These are phyloP conservation scores for Varanus komodoensis DNA, from an alignment of 2,113 vertebrate genomes.

Conservation along the genomic window DNA sequence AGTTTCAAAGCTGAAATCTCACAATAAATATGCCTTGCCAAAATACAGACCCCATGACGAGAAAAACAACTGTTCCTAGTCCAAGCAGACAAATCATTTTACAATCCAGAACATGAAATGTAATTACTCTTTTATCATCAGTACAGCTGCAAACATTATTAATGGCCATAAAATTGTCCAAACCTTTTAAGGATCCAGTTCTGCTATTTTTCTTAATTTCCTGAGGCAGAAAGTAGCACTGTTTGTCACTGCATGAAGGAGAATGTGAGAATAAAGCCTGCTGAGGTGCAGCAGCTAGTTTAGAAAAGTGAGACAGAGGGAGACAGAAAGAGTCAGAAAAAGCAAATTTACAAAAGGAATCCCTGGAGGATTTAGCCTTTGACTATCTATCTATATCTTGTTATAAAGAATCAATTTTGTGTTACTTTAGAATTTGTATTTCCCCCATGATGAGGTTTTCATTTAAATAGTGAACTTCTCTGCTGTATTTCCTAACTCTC, in stretches of 20 bases:
- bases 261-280: background rate
- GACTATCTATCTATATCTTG: background rate
- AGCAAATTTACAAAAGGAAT: background rate
- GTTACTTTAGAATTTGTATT: no score
- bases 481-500: background rate
- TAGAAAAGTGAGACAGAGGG: background rate
- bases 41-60: slow-evolving; percentile 1
- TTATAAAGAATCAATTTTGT: no score
- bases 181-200: slow-evolving; percentile 23
- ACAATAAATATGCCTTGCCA: background rate
- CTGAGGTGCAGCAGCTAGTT: background rate
- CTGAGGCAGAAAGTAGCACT: background rate
- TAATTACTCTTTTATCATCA: background rate
- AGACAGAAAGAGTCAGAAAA: background rate
- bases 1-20: background rate
- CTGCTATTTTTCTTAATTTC: slow-evolving; percentile 26
- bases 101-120: slow-evolving; percentile 15
- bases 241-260: background rate
- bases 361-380: background rate
- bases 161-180: slow-evolving; percentile 13
- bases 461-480: background rate
- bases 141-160: slow-evolving; percentile 19
- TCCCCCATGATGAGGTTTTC: background rate
- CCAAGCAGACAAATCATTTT: background rate
- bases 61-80: background rate